Percentiles rank a stretch among this genome's conserved stretches.
phyloP scores from a whole-genome alignment of 2,113 vertebrate genomes.

The Anser brachyrhynchus region DNA sequence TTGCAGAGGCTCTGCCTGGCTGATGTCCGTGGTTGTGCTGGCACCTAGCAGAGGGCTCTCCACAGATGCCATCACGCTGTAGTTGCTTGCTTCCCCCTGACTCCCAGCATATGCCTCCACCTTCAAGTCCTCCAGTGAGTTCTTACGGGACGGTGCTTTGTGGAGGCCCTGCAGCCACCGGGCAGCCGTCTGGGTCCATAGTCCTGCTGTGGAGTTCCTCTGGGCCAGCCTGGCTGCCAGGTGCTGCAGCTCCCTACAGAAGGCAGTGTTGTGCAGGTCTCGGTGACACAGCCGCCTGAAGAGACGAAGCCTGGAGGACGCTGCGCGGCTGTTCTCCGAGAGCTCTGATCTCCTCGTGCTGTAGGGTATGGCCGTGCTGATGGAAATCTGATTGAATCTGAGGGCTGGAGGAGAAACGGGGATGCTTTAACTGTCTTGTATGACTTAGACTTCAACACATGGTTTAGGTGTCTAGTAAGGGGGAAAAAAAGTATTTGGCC shows the following conservation, averaged over 20 bases:
- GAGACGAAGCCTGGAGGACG: constrained; percentile 34
- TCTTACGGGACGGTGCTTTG: neutral
- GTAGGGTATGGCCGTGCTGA: constrained; percentile 66
- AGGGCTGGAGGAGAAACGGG: constrained; percentile 28
- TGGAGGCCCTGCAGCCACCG: constrained; percentile 23
- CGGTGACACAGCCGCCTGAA: constrained; percentile 54
- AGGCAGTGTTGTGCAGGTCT: neutral
- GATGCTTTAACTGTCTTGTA: neutral
- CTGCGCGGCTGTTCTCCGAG: neutral
- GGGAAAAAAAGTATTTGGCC: neutral
- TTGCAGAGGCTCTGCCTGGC: constrained; percentile 76
- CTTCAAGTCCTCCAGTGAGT: constrained; percentile 57
- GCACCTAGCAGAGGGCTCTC: constrained; percentile 61
- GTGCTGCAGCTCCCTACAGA: constrained; percentile 67
- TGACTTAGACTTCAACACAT: neutral
- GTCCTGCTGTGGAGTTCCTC: constrained; percentile 13
- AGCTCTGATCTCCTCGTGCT: neutral
- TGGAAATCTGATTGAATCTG: constrained; percentile 58
- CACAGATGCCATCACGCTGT: constrained; percentile 41
- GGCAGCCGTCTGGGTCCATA: neutral
- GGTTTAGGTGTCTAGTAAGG: neutral
- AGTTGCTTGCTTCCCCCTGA: constrained; percentile 60
- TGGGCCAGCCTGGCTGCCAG: neutral
- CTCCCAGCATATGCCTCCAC: constrained; percentile 34
- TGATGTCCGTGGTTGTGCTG: constrained; percentile 37